phyloP scores from a whole-genome alignment of 2,797 vertebrate species.

The Triplophysa yarkandensis region DNA sequence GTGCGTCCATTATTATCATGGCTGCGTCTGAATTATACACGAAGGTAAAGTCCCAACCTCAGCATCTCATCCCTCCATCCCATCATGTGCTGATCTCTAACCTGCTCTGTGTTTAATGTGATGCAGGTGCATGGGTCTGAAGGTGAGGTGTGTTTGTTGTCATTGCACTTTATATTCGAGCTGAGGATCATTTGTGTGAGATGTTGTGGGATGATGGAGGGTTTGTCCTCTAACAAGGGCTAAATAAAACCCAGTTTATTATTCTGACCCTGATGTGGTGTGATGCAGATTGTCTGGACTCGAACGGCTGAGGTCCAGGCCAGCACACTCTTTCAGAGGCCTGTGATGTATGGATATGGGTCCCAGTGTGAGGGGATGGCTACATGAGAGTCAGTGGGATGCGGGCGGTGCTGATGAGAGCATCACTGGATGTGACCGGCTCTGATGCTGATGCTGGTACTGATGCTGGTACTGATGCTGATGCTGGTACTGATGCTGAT shows the following conservation, averaged over 20 bases:
- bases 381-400: slow-evolving; percentile 34
- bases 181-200: too few species aligned
- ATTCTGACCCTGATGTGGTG: background rate
- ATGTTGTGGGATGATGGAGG: too few species aligned
- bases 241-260: background rate
- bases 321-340: slow-evolving; percentile 1
- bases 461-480: slow-evolving; percentile 63
- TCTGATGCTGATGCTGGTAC: slow-evolving; percentile 45
- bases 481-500: slow-evolving; percentile 19
- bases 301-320: slow-evolving; percentile 4
- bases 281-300: background rate
- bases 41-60: slow-evolving; percentile 78
- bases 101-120: too few species aligned
- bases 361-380: slow-evolving; percentile 19
- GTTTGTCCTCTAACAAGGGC: background rate
- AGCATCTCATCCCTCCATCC: slow-evolving; percentile 10
- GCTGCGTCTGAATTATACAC: slow-evolving; percentile 95
- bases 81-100: background rate
- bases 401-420: slow-evolving; percentile 20
- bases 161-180: too few species aligned
- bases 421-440: slow-evolving; percentile 58
- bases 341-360: slow-evolving; percentile 47
- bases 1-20: slow-evolving; percentile 75
- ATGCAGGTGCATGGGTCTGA: background rate
- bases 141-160: background rate